Evolutionary conservation across 2,888 invertebrate genomes (phyloP).

Genomic region (Caenorhabditis sp.): DNA sequence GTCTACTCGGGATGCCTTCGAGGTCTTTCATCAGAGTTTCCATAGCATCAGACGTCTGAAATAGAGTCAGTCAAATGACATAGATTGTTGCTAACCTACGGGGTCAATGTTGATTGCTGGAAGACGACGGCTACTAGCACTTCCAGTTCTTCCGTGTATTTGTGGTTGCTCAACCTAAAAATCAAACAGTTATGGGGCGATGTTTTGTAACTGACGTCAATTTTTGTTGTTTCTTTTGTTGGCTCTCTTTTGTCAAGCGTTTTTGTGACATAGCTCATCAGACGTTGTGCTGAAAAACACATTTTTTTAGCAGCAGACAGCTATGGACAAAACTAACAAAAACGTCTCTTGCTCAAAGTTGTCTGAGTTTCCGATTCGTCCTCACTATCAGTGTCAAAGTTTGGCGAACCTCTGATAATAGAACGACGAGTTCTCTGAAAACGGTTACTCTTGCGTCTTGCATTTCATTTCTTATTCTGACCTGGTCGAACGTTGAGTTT

Average conservation of each 20-base stretch:
- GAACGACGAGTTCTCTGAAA: slow-evolving; percentile 60
- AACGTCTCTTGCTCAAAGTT: slow-evolving; percentile 61
- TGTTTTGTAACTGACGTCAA: slow-evolving; percentile 9
- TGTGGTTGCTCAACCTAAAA: slow-evolving; percentile 62
- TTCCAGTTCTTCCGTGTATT: slow-evolving; percentile 53
- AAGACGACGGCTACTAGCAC: slow-evolving; percentile 37
- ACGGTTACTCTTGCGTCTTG: background rate
- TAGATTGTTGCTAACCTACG: slow-evolving; percentile 10
- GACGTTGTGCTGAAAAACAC: slow-evolving; percentile 61
- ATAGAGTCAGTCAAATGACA: background rate
- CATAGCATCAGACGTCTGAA: slow-evolving; percentile 58
- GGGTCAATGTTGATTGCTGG: slow-evolving; percentile 62
- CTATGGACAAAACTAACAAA: slow-evolving; percentile 60
- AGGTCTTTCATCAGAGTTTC: slow-evolving; percentile 52
- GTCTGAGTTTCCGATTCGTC: slow-evolving; percentile 65
- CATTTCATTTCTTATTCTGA: background rate
- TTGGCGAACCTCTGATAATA: slow-evolving; percentile 54
- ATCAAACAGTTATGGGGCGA: background rate
- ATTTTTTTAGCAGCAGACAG: background rate
- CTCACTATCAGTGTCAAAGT: slow-evolving; percentile 69
- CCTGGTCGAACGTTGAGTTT: slow-evolving; percentile 55
- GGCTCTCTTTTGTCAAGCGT: slow-evolving; percentile 59
- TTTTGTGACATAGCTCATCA: slow-evolving; percentile 71
- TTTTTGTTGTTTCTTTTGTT: slow-evolving; percentile 36
- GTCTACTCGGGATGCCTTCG: slow-evolving; percentile 44